A percentile compares a stretch with the other conserved stretches of the same genome.
Conservation (phyloP, 1,140 invertebrate species). For the Plectrocnemia conspersa region DNA sequence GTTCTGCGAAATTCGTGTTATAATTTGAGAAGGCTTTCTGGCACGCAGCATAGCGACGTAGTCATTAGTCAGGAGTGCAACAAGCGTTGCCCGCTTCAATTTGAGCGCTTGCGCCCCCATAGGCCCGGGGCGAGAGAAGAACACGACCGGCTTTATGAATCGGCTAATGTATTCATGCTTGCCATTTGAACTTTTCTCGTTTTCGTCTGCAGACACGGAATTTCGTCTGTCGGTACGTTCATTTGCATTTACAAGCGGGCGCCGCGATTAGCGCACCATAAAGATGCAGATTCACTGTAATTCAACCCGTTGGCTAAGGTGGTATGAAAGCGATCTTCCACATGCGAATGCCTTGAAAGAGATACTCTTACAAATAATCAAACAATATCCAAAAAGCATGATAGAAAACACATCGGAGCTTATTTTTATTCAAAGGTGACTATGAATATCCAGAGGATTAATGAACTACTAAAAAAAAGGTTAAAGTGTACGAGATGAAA, state of each 20-base stretch:
- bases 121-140: not conserved
- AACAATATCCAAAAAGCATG: too few species aligned
- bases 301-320: not conserved
- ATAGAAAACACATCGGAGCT: too few species aligned
- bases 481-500: too few species aligned
- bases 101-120: not conserved
- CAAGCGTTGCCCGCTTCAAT: conserved; percentile 12
- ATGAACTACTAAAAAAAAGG: too few species aligned
- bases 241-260: conserved; percentile 27
- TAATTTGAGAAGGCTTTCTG: not conserved
- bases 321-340: too few species aligned
- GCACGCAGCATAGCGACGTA: not conserved
- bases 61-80: conserved; percentile 15
- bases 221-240: conserved; percentile 18
- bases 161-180: conserved; percentile 32
- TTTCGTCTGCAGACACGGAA: conserved; percentile 19
- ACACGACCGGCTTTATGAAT: conserved; percentile 25
- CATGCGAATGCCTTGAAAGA: too few species aligned
- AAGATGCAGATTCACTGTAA: conserved; percentile 19
- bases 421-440: too few species aligned
- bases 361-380: too few species aligned
- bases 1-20: not conserved
- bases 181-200: conserved; percentile 34
- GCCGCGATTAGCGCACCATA: conserved; percentile 20
- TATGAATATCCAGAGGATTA: too few species aligned